Conservation (phyloP, 2,888 invertebrate genomes). For the Drosophila hamatofila region DNA sequence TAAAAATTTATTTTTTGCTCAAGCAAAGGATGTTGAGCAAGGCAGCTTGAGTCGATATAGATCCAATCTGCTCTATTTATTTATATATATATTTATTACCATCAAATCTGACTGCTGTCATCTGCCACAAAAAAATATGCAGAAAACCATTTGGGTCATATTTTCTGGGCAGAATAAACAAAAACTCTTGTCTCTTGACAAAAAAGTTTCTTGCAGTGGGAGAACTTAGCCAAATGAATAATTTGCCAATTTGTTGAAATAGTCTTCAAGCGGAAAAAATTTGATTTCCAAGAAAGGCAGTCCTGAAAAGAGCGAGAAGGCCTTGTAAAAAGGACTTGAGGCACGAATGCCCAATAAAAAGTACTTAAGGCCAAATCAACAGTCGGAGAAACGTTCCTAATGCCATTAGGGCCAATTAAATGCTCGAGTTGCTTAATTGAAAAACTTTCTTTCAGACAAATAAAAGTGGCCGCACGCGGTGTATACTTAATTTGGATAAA, state of each 20-base stretch:
- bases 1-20: too few species aligned
- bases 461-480: slow-evolving; percentile 22
- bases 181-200: neutral
- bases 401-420: slow-evolving; percentile 35
- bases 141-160: neutral
- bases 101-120: neutral
- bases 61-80: neutral
- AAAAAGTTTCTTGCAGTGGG: neutral
- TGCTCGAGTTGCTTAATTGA: slow-evolving; percentile 49
- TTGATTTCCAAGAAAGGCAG: neutral
- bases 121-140: neutral
- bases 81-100: neutral
- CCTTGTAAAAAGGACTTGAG: neutral
- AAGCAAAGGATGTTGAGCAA: neutral
- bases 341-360: slow-evolving; percentile 25
- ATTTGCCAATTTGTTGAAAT: neutral
- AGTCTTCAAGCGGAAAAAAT: neutral
- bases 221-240: neutral
- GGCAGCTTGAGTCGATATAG: neutral
- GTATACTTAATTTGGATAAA: slow-evolving; percentile 46
- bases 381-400: slow-evolving; percentile 2
- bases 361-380: slow-evolving; percentile 19
- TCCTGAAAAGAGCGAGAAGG: neutral
- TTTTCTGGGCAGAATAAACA: neutral
- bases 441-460: slow-evolving; percentile 35